Percentiles rank a stretch among this genome's conserved stretches.
Evolutionary conservation across 2,113 vertebrate genomes (phyloP).

Genomic region (Symphodus melops): DNA sequence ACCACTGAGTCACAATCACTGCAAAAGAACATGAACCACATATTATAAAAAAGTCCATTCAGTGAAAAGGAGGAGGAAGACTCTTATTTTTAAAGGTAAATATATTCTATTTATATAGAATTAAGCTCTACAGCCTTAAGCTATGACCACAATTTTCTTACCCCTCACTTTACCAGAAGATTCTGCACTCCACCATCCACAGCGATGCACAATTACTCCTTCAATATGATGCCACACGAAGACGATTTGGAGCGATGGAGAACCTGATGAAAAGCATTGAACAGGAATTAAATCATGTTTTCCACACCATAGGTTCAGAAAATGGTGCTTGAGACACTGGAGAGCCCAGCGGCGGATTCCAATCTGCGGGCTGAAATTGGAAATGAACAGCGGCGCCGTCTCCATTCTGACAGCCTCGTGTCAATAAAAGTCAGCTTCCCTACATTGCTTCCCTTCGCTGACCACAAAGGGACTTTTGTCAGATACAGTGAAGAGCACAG

Average conservation of each 20-base stretch:
- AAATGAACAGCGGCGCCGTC: conserved; percentile 78
- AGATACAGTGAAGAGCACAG: conserved; percentile 29
- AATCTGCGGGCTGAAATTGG: conserved; percentile 82
- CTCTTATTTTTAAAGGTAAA: background rate
- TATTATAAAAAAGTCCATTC: background rate
- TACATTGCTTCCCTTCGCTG: conserved; percentile 70
- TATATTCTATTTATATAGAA: conserved; percentile 4
- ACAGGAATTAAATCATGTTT: conserved; percentile 84
- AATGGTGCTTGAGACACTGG: conserved; percentile 81
- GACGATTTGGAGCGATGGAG: conserved; percentile 75
- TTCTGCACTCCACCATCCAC: conserved; percentile 64
- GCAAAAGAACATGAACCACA: conserved; percentile 80
- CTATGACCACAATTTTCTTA: conserved; percentile 21
- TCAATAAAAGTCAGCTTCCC: conserved; percentile 82
- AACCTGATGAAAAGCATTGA: conserved; percentile 81
- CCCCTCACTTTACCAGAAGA: conserved; percentile 60
- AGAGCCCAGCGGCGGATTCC: conserved; percentile 76
- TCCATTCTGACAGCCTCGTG: conserved; percentile 78
- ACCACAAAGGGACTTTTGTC: conserved; percentile 74
- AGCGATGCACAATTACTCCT: conserved; percentile 75
- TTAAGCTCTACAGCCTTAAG: conserved; percentile 7
- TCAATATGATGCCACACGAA: conserved; percentile 71
- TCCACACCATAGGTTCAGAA: conserved; percentile 82
- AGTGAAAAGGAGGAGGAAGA: background rate
- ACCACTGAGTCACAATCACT: conserved; percentile 86